Evolutionary conservation across 2,797 vertebrate genomes (phyloP).

Genomic region (Smutsia temminckii): DNA sequence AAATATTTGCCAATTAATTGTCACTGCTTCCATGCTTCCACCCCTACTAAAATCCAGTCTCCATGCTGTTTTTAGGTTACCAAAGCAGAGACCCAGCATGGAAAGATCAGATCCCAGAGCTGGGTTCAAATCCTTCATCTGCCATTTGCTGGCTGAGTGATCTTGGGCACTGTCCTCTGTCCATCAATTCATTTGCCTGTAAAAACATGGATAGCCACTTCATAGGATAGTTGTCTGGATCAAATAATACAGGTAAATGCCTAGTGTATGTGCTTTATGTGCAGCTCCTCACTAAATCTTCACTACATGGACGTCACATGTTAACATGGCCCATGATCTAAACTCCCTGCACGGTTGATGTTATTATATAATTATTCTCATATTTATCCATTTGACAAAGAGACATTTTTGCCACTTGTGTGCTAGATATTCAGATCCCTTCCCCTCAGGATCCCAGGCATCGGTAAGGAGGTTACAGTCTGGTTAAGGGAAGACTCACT

Average conservation of each 20-base stretch:
- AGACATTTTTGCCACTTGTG: not conserved
- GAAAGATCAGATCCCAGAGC: not conserved
- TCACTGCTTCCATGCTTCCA: not conserved
- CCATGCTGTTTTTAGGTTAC: not conserved
- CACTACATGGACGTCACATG: not conserved
- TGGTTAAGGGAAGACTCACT: slow-evolving; percentile 16
- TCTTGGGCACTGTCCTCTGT: not conserved
- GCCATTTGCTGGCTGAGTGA: not conserved
- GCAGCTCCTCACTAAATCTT: not conserved
- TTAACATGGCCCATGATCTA: not conserved
- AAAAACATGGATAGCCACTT: not conserved
- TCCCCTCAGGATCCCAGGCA: not conserved
- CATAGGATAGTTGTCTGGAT: not conserved
- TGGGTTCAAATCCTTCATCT: not conserved
- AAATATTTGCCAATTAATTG: not conserved
- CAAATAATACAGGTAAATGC: not conserved
- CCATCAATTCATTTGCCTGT: not conserved
- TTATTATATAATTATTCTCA: not conserved
- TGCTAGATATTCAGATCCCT: not conserved
- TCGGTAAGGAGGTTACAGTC: not conserved
- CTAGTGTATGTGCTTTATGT: not conserved
- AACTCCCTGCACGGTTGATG: not conserved
- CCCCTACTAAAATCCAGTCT: not conserved
- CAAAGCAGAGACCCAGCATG: not conserved
- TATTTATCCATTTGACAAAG: not conserved